Conservation (phyloP, 1,140 invertebrate species). For the Drosophila nikananu region DNA sequence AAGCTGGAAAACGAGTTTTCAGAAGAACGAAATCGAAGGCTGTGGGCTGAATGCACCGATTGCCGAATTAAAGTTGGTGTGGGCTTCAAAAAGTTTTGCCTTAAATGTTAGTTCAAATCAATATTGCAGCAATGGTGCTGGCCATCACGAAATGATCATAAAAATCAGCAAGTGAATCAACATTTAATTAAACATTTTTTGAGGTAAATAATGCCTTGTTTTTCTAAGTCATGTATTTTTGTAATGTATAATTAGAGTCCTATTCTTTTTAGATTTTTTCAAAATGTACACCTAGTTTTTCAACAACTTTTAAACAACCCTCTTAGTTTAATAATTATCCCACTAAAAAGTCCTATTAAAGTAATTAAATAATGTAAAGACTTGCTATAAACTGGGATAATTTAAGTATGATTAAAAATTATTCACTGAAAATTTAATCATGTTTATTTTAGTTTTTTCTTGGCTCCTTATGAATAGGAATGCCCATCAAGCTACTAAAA, state of each 20-base stretch:
- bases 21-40: slow-evolving; percentile 25
- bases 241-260: too few relatives aligned
- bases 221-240: too few relatives aligned
- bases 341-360: background rate
- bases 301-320: background rate
- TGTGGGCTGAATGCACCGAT: slow-evolving; percentile 15
- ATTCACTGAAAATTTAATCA: too few relatives aligned
- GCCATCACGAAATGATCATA: slow-evolving; percentile 4
- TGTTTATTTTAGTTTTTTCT: background rate
- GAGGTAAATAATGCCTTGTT: too few relatives aligned
- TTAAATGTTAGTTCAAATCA: slow-evolving; percentile 13
- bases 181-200: background rate
- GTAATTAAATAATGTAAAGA: too few relatives aligned
- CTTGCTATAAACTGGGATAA: too few relatives aligned
- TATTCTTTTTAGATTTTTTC: too few relatives aligned
- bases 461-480: background rate
- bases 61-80: slow-evolving; percentile 1
- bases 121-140: background rate
- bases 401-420: too few relatives aligned
- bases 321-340: background rate
- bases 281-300: background rate
- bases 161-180: background rate
- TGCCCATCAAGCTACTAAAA: background rate
- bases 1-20: slow-evolving; percentile 28
- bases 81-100: background rate